These are phyloP conservation scores for Drosophila dunni DNA, from an alignment of 1,140 invertebrate genomes.

Conservation along the genomic window DNA sequence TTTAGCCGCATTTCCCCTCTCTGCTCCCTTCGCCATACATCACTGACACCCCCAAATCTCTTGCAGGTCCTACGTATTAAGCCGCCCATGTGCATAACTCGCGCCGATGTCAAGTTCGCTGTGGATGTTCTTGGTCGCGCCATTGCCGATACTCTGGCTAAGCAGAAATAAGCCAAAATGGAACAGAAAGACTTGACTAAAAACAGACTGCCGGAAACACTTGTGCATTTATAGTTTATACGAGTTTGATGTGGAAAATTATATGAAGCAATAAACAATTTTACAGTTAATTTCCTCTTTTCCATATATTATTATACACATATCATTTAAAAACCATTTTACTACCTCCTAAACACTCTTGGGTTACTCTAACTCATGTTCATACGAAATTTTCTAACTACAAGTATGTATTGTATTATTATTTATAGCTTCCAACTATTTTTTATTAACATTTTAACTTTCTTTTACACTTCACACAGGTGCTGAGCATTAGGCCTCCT, in stretches of 20 bases:
- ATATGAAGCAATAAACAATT: not conserved
- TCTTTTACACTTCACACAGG: slow-evolving; percentile 85
- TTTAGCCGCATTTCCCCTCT: slow-evolving; percentile 10
- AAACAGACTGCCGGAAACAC: not conserved
- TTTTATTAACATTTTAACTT: not conserved
- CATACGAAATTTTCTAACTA: slow-evolving; percentile 42
- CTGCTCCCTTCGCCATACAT: slow-evolving; percentile 44
- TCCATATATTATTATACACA: slow-evolving; percentile 3
- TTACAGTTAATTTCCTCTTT: not conserved
- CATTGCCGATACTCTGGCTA: slow-evolving; percentile 77
- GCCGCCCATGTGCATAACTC: slow-evolving; percentile 97
- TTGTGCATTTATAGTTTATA: slow-evolving; percentile 36
- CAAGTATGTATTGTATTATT: slow-evolving; percentile 33
- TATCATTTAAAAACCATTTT: slow-evolving; percentile 22
- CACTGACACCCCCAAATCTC: slow-evolving; percentile 23
- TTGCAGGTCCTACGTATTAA: slow-evolving; percentile 95
- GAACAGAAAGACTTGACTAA: slow-evolving; percentile 7
- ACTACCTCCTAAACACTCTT: slow-evolving; percentile 18
- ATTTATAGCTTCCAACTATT: not conserved
- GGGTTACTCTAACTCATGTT: slow-evolving; percentile 44
- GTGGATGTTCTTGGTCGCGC: slow-evolving; percentile 87
- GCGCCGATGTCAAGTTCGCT: slow-evolving; percentile 93
- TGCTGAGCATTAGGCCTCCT: slow-evolving; percentile 96
- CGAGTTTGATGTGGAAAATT: not conserved
- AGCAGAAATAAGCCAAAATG: slow-evolving; percentile 29